A percentile compares a stretch with the other conserved stretches of the same genome.
Conservation (phyloP, 1,140 invertebrate genomes). For the Drosophila oshimai region DNA sequence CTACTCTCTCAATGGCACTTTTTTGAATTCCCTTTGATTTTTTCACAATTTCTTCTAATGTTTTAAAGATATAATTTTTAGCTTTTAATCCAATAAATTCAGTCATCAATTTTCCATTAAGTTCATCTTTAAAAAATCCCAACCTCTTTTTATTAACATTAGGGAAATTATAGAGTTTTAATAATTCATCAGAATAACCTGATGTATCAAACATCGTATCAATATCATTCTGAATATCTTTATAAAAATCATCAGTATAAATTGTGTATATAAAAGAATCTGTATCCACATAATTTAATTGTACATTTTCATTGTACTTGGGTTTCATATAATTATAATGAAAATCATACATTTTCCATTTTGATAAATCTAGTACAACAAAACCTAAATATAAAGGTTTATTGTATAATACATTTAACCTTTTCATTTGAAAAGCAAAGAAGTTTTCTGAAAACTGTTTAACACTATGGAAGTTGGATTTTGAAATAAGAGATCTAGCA, state of each 20-base stretch:
- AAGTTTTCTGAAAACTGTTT: conserved; percentile 82
- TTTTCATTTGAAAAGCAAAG: conserved; percentile 74
- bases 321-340: conserved; percentile 59
- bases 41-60: neutral
- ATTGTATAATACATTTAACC: conserved; percentile 80
- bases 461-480: too few relatives aligned
- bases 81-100: too few relatives aligned
- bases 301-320: conserved; percentile 57
- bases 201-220: conserved; percentile 63
- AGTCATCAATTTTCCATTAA: neutral
- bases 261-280: conserved; percentile 82
- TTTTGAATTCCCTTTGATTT: neutral
- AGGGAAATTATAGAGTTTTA: too few relatives aligned
- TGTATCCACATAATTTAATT: conserved; percentile 82
- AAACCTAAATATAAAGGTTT: too few relatives aligned
- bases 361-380: too few relatives aligned
- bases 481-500: too few relatives aligned
- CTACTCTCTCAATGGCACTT: neutral
- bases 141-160: too few relatives aligned
- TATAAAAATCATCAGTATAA: conserved; percentile 77
- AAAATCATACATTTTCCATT: too few relatives aligned
- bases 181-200: conserved; percentile 36
- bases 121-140: neutral
- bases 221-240: conserved; percentile 71
- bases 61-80: neutral